phyloP scores from a whole-genome alignment of 2,797 vertebrate genomes.

The Pempheris klunzingeri region DNA sequence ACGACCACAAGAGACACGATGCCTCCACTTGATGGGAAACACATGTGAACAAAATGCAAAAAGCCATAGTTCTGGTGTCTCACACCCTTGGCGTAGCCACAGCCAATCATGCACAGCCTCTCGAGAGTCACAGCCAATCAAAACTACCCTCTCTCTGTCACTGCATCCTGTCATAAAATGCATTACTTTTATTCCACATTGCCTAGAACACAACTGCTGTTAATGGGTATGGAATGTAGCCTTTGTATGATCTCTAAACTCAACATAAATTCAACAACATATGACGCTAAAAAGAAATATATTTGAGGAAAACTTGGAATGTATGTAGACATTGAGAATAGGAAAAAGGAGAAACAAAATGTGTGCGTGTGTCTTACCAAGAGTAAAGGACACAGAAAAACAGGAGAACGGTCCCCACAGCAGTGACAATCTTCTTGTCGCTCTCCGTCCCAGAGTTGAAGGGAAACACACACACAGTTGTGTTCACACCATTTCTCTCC shows the following conservation, averaged over 20 bases:
- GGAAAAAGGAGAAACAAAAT: not conserved
- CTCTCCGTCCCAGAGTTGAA: slow-evolving; percentile 87
- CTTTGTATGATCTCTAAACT: not conserved
- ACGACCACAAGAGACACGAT: slow-evolving; percentile 72
- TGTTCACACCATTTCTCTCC: slow-evolving; percentile 83
- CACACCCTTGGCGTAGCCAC: slow-evolving; percentile 27
- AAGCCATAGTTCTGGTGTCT: slow-evolving; percentile 35
- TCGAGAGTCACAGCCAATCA: slow-evolving; percentile 63
- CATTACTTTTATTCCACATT: slow-evolving; percentile 28
- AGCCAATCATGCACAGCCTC: slow-evolving; percentile 62
- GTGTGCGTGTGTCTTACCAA: slow-evolving; percentile 86
- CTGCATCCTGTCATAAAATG: slow-evolving; percentile 33
- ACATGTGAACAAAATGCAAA: slow-evolving; percentile 72
- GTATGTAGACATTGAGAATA: not conserved
- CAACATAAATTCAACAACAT: not conserved
- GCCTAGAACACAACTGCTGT: slow-evolving; percentile 13
- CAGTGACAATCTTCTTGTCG: slow-evolving; percentile 91
- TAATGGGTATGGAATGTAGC: slow-evolving; percentile 14
- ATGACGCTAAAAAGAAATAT: not conserved
- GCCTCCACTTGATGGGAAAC: slow-evolving; percentile 78
- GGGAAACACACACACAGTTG: slow-evolving; percentile 91
- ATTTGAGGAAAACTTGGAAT: not conserved
- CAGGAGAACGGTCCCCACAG: slow-evolving; percentile 89
- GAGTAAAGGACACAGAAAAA: slow-evolving; percentile 95
- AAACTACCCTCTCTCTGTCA: slow-evolving; percentile 43